Conservation (phyloP, 2,797 vertebrate genomes). For the Danionella dracula region DNA sequence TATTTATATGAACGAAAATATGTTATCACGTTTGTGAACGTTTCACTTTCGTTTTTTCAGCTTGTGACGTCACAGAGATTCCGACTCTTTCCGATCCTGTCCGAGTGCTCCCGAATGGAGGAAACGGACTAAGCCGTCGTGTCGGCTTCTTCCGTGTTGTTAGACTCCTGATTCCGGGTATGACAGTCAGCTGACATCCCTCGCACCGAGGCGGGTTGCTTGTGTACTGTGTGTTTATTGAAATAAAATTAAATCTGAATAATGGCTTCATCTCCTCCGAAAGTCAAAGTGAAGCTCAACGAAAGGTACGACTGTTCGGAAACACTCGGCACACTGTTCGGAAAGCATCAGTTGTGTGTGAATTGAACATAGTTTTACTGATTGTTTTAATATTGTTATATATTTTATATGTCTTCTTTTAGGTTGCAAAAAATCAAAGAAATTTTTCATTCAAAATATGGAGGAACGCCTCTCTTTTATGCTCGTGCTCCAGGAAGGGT, state of each 20-base stretch:
- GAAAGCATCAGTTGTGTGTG: neutral
- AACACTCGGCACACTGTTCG: slow-evolving; percentile 27
- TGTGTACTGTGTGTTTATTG: neutral
- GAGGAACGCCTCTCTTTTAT: slow-evolving; percentile 82
- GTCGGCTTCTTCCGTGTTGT: slow-evolving; percentile 39
- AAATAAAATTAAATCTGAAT: neutral
- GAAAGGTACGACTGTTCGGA: slow-evolving; percentile 52
- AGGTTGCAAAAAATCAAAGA: slow-evolving; percentile 86
- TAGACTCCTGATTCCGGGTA: slow-evolving; percentile 19
- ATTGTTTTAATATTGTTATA: neutral
- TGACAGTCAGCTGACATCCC: slow-evolving; percentile 42
- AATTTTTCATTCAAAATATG: slow-evolving; percentile 80
- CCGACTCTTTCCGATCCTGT: no score
- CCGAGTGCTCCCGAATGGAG: no score
- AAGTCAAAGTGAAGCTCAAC: slow-evolving; percentile 49
- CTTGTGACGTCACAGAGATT: no score
- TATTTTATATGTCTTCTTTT: slow-evolving; percentile 24
- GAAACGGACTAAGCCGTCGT: no score
- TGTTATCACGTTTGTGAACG: no score
- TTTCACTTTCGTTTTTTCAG: no score
- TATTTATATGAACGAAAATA: no score
- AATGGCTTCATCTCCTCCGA: slow-evolving; percentile 61
- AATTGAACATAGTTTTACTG: neutral
- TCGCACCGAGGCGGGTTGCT: neutral
- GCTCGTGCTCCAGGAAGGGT: slow-evolving; percentile 91